Conservation (phyloP, 2,888 invertebrate species). For the Cremastobaeus sp. region DNA sequence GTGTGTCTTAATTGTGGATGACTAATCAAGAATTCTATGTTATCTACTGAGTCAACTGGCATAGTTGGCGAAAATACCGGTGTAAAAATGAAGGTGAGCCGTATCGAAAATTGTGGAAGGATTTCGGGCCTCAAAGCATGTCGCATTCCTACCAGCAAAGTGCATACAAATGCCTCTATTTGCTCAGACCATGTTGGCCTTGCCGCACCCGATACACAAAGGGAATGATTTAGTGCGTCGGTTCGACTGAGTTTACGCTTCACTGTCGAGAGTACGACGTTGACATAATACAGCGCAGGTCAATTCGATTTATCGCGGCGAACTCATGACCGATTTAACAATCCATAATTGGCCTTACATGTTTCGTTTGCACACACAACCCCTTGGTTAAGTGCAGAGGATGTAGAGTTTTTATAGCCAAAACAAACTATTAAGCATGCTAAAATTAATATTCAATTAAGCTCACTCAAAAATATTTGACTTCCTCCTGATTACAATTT, state of each 20-base stretch:
- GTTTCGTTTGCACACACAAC: constrained; percentile 24
- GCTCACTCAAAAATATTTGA: too few species aligned
- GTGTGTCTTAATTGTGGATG: too few species aligned
- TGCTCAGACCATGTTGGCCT: constrained; percentile 52
- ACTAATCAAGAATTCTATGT: too few species aligned
- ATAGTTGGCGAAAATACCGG: not conserved
- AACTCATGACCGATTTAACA: constrained; percentile 50
- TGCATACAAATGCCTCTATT: constrained; percentile 53
- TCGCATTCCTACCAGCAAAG: constrained; percentile 50
- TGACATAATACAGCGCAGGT: constrained; percentile 49
- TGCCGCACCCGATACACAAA: constrained; percentile 46
- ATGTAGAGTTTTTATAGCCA: too few species aligned
- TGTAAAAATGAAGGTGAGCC: constrained; percentile 27
- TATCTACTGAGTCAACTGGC: not conserved
- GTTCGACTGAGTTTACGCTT: constrained; percentile 57
- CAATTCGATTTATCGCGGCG: constrained; percentile 56
- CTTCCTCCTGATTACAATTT: too few species aligned
- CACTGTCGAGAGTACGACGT: constrained; percentile 54
- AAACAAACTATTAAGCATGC: too few species aligned
- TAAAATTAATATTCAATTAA: too few species aligned
- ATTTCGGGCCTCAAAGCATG: constrained; percentile 39
- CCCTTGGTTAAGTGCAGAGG: too few species aligned
- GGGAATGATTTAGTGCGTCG: constrained; percentile 55
- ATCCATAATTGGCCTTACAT: constrained; percentile 49
- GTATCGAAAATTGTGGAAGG: constrained; percentile 38